Evolutionary conservation across 2,113 vertebrate species (phyloP).

Genomic region (Gambusia holbrooki): DNA sequence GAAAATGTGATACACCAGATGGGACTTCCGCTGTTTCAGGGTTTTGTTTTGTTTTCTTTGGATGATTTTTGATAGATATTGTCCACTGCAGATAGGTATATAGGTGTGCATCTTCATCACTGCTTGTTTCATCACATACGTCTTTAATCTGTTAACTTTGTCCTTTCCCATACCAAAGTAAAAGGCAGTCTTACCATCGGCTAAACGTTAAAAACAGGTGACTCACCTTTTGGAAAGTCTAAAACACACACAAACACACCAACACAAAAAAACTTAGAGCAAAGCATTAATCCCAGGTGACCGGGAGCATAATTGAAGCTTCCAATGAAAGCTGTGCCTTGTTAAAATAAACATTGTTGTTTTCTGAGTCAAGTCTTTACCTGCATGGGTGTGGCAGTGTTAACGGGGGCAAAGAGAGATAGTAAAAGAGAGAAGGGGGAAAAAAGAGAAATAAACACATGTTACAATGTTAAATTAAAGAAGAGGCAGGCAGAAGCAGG

Average conservation of each 20-base stretch:
- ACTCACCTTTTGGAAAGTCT: slow-evolving; percentile 74
- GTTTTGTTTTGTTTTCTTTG: too few species aligned
- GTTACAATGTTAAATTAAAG: slow-evolving; percentile 67
- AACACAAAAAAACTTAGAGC: slow-evolving; percentile 22
- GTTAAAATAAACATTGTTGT: slow-evolving; percentile 63
- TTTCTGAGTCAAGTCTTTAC: slow-evolving; percentile 70
- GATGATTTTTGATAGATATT: too few species aligned
- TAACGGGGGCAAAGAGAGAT: slow-evolving; percentile 2
- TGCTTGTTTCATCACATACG: background rate
- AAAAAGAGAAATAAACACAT: slow-evolving; percentile 29
- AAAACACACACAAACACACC: slow-evolving; percentile 4
- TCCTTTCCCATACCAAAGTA: slow-evolving; percentile 7
- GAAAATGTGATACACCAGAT: too few species aligned
- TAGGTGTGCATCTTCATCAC: background rate
- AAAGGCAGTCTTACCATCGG: slow-evolving; percentile 19
- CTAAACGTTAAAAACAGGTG: slow-evolving; percentile 58
- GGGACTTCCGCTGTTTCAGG: too few species aligned
- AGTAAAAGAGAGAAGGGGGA: background rate
- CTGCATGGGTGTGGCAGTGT: slow-evolving; percentile 64
- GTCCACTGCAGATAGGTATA: too few species aligned
- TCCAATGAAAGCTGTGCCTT: slow-evolving; percentile 25
- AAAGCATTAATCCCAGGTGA: slow-evolving; percentile 56
- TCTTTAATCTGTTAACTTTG: slow-evolving; percentile 2
- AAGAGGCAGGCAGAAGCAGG: background rate
- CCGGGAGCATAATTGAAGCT: slow-evolving; percentile 61